Base-by-base conservation (phyloP, 2,888 invertebrate genomes). In the Thereva nobilitata region DNA sequence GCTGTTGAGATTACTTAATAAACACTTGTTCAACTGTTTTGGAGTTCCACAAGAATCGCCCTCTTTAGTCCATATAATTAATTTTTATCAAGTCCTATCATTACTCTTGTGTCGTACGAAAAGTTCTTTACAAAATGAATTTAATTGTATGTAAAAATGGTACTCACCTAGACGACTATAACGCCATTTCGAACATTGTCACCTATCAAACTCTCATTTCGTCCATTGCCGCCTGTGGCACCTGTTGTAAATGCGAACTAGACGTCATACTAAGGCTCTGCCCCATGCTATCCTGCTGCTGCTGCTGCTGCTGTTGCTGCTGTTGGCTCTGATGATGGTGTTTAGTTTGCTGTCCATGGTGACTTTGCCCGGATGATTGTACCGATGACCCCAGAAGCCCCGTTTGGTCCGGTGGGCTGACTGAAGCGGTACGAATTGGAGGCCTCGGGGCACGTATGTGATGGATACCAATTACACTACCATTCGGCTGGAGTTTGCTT, bases 141-240 rank as follows among this genome's bases (percentile, higher is more conserved):
- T 34, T 53, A 40, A 38, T 35, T 53, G 5, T n/a, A 53, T 4
- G n/a, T 53, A 23, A 10, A 37, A 44, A 8, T 12, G 10, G 47
- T 3, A 78, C 79, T 79, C 73, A 80, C 80, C 79, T 75, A 73
- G 77, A 75, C 75, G 78, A 80, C 79, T 79, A 79, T 79, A 79
- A 80, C 72, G 79, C 78, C 75, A 79, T 75, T 76, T 80, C 79
- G 77, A 79, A 80, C 75, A 78, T 78, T 77, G 79, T 76, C 73
- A 77, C 79, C 80, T 80, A 90, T 93, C 92, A 93, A 88, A 93
- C 93, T 82, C 92, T 85, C 92, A 93, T 93, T 83, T 93, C 93
- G 80, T 90, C 91, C 82, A 92, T 92, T 70, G 91, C 90, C 72
- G 92, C 92, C 79, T 91, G 90, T 59, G 90, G 91, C 79, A 91